Base-by-base conservation (phyloP, 2,113 vertebrate species). In the Delphinus delphis region DNA sequence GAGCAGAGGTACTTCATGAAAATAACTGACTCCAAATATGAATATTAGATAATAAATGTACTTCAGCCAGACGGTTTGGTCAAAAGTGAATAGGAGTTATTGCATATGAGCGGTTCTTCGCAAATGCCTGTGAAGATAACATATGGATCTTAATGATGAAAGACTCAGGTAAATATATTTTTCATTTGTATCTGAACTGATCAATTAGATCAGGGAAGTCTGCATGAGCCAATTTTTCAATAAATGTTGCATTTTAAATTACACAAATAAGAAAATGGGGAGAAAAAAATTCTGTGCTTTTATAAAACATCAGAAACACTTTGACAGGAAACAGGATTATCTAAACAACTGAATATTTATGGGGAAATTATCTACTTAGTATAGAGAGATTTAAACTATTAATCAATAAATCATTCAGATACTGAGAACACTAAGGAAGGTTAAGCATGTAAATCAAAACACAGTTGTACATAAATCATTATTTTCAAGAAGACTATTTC, bases 361-460 rank as follows among this genome's bases (percentile, higher is more conserved):
- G 31, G 84, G 6, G 5, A 20, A 81, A 77, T 95, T 95, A 47
- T 80, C 47, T 95, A 81, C 17, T 89, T 94, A 87, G 36, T 1
- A 18, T 84, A 93, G 55, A 77, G 26, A 88, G 53, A 92, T 96
- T 92, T 93, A 68, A 97, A 88, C 11, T 63, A 93, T 93, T 90
- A 73, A 95, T 96, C 13, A 81, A 88, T 93, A 74, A 85, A 96
- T 41, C 11, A 95, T 18, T 55, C 25, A 83, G 8, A 44, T 84
- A 41, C 5, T 82, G 6, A 88, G 20, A 71, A 92, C 25, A 76
- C 14, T 62, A 84, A 83, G 31, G 14, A 79, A 93, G 38, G 41
- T 92, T n/a, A 62, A 94, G 95, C 94, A 87, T 93, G 50, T 74
- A 96, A 97, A 92, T 96, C 36, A 94, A 91, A 92, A 97, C 23